Base-by-base conservation (phyloP, 1,140 invertebrate species). In the Tribolium castaneum region DNA sequence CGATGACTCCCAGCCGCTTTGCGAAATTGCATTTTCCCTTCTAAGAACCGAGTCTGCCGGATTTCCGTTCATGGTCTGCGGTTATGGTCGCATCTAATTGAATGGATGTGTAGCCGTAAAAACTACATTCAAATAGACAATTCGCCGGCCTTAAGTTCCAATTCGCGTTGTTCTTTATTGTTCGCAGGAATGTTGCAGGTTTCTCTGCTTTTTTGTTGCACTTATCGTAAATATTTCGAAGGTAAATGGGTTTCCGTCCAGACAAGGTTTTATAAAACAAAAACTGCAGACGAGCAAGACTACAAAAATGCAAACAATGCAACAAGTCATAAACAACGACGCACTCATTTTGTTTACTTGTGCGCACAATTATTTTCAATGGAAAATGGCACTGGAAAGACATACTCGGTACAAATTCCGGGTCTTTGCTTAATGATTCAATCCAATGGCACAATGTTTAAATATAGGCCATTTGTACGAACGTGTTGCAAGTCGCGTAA, bases 191-290 rank as follows among this genome's bases (percentile, higher is more conserved):
- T 73, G 71, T 50, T 50, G 45, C 70, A 66, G 59, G 59, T 66
- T 59, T 66, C 59, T 39, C 30, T 25, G 30, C 59, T 66, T 66
- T 45, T 35, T 66, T 66, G 59, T 66, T 66, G 59, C 59, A 66
- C 25, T 66, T 66, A 66, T 72, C 30, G 71, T 54, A 73, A 73
- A 73, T 73, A 73, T 73, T 73, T 51, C 71, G 71, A 73, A 73
- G 71, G 71, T 73, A 73, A 73, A 73, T 73, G 49, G 71, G 71
- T 73, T 73, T 72, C 51, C 52, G 71, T 73, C 71, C 71, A 73
- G 49, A 72, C 59, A 66, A 66, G 59, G 59, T 66, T 66, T 66
- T 66, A 35, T 66, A 72, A 50, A 72, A 72, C 70, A 72, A 72
- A 50, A 72, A 72, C 13, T 50, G 70, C 70, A 72, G 70, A 72